These are phyloP conservation scores for Corythaixoides concolor DNA, from an alignment of 2,113 vertebrate species.

Conservation along the genomic window DNA sequence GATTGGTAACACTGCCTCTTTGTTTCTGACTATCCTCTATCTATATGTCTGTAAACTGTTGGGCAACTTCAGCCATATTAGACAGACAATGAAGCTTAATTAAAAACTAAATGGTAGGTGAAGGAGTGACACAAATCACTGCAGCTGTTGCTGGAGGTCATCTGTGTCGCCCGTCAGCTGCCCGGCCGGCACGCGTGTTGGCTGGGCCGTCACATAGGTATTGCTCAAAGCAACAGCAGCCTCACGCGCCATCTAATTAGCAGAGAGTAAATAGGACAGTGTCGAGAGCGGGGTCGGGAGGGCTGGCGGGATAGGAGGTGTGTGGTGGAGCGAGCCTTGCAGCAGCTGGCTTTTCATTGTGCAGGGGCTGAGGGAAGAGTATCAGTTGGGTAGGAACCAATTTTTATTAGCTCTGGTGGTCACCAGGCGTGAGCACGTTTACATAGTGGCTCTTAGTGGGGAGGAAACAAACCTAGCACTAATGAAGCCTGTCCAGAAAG, in stretches of 20 bases:
- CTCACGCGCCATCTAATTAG: neutral
- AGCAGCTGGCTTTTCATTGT: neutral
- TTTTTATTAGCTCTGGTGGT: neutral
- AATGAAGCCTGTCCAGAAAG: neutral
- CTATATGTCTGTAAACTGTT: neutral
- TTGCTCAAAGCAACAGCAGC: neutral
- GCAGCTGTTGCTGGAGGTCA: neutral
- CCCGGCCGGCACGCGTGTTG: rapidly evolving
- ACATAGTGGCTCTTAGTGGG: neutral
- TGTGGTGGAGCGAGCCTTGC: rapidly evolving
- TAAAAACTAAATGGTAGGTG: neutral
- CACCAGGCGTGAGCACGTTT: rapidly evolving
- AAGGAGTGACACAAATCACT: neutral
- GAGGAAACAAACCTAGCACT: neutral
- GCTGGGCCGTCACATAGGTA: neutral
- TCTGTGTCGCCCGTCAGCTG: neutral
- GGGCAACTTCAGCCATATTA: neutral
- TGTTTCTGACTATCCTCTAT: neutral
- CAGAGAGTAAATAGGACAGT: neutral
- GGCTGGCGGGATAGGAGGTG: neutral
- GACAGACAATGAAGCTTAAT: neutral
- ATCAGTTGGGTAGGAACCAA: neutral
- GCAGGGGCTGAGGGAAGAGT: neutral
- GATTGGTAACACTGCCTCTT: rapidly evolving
- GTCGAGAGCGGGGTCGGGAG: neutral